Conservation (phyloP, 2,797 vertebrate species). For the Fratercula arctica region DNA sequence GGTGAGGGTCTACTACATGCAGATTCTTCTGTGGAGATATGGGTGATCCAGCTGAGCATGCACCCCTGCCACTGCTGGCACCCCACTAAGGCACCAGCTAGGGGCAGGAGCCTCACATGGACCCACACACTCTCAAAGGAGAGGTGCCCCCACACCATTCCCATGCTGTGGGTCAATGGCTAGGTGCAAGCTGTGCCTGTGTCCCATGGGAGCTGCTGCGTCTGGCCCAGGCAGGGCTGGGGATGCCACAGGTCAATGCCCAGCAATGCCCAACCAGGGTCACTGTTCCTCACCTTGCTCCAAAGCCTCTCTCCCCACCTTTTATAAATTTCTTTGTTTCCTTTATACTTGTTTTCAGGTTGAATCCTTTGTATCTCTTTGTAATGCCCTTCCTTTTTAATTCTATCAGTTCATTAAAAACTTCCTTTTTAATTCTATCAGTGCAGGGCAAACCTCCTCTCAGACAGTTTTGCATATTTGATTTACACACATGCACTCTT, state of each 20-base stretch:
- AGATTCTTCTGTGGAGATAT: neutral
- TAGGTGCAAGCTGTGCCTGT: neutral
- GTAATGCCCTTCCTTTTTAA: neutral
- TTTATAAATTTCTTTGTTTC: neutral
- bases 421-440: neutral
- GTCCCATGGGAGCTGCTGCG: neutral
- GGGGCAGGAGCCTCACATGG: neutral
- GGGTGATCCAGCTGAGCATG: neutral
- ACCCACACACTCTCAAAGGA: accelerated
- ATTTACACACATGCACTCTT: neutral
- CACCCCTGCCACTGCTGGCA: neutral
- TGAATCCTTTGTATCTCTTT: neutral
- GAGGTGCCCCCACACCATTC: accelerated
- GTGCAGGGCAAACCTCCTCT: neutral
- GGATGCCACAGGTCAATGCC: neutral
- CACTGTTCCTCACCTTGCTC: neutral
- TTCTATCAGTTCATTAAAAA: neutral
- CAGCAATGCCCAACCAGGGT: neutral
- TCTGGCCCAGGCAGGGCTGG: neutral
- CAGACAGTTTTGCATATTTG: neutral
- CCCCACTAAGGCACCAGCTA: neutral
- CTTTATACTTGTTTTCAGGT: neutral
- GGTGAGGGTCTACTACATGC: neutral
- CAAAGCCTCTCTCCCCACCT: accelerated
- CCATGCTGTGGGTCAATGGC: neutral